Evolutionary conservation across 2,113 vertebrate species (phyloP), one percentile per base, ranked within the genome.

Genomic region (Jaculus jaculus): DNA sequence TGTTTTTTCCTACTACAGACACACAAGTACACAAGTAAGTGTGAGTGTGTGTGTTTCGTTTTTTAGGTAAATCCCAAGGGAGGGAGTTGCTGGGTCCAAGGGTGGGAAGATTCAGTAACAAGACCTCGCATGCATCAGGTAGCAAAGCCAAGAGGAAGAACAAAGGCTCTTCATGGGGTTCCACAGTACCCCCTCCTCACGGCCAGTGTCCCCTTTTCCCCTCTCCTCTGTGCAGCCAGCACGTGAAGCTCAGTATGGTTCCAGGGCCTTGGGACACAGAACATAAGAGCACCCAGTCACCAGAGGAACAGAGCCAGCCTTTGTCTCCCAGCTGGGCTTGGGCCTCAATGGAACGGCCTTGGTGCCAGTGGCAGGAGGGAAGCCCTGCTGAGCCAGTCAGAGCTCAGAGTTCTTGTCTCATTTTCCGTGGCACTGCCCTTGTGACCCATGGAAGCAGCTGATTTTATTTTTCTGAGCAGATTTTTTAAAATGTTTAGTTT

Each of bases 221-320:
- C 42, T 71, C 42, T 54, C 61, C 47, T 84, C 79, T 60, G 34
- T 28, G 84, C 20, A 21, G 85, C 11, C 24, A 65, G 60, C 21
- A 68, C 79, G 85, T 92, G 79, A 88, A 65, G 51, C 63, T 12
- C 30, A 47, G 63, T 58, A 74, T 92, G 1, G 39, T 66, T 93
- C 87, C 92, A 86, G 94, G 71, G 65, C 69, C 85, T 58, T 63
- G 13, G 68, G 58, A 37, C 74, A 30, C 34, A 81, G 88, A 84
- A 72, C 71, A 94, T 82, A 94, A 91, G 81, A 42, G 74, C 82
- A 71, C 80, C 73, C 71, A 85, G 92, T 97, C 92, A 39, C 2
- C 9, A 60, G 78, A 75, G 66, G 88, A 84, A 39, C 51, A 96
- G 82, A 96, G 96, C 87, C 39, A 72, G 84, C 85, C 97, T 94